phyloP scores from a whole-genome alignment of 1,140 invertebrate species.

The Zaprionus lachaisei region DNA sequence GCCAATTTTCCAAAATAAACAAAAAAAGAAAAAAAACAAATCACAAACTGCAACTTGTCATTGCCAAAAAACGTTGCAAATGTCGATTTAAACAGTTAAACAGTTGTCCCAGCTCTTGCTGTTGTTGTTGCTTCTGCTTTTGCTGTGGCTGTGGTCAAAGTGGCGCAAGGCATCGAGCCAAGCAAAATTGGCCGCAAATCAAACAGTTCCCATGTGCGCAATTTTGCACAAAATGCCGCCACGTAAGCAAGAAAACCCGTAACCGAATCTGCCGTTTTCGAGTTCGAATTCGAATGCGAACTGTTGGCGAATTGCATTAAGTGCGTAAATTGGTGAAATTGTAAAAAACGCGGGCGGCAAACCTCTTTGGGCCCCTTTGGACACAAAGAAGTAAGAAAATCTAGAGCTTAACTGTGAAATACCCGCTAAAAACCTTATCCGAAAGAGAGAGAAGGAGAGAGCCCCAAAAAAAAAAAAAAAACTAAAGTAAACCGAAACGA shows the following conservation, averaged over 20 bases:
- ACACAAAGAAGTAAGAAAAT: too few species aligned
- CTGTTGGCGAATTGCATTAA: slow-evolving; percentile 48
- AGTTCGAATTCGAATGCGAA: not conserved
- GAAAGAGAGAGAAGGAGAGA: not conserved
- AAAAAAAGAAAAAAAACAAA: slow-evolving; percentile 41
- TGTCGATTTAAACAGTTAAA: slow-evolving; percentile 54
- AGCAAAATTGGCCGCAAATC: slow-evolving; percentile 75
- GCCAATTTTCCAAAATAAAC: slow-evolving; percentile 59
- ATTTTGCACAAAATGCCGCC: slow-evolving; percentile 71
- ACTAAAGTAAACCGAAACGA: slow-evolving; percentile 23
- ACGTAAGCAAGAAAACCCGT: slow-evolving; percentile 59
- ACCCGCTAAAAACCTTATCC: not conserved
- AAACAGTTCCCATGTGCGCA: slow-evolving; percentile 81
- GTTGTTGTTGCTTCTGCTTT: slow-evolving; percentile 1
- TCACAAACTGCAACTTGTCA: slow-evolving; percentile 70
- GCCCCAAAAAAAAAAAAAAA: not conserved
- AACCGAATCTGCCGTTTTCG: slow-evolving; percentile 26
- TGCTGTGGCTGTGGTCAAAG: slow-evolving; percentile 31
- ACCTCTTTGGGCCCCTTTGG: too few species aligned
- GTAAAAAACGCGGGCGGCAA: slow-evolving; percentile 36
- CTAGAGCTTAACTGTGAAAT: too few species aligned
- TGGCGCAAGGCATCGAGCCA: slow-evolving; percentile 62
- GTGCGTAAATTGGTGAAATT: slow-evolving; percentile 64
- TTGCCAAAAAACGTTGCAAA: slow-evolving; percentile 80
- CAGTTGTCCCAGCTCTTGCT: slow-evolving; percentile 43